These are phyloP conservation scores for Drosophila subquinaria DNA, from an alignment of 2,888 invertebrate species.

Conservation along the genomic window DNA sequence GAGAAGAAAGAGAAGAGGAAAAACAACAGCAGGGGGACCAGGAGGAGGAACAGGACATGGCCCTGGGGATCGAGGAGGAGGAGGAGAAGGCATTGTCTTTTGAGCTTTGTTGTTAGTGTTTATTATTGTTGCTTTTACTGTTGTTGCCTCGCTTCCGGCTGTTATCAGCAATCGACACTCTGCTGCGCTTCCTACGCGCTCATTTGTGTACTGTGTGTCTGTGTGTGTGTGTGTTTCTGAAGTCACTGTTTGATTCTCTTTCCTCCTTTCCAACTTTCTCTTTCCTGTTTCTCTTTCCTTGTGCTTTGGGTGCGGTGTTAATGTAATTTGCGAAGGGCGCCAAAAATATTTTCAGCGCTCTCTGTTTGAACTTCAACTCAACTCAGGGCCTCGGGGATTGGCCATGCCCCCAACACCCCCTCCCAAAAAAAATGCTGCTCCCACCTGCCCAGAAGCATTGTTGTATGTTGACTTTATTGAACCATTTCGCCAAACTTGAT, in stretches of 20 bases:
- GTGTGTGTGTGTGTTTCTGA: conserved; percentile 10
- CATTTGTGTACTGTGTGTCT: conserved; percentile 50
- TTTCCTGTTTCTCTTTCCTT: conserved; percentile 1
- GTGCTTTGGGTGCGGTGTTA: conserved; percentile 68
- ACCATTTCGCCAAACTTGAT: conserved; percentile 76
- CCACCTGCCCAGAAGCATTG: conserved; percentile 19
- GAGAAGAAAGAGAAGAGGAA: conserved; percentile 9
- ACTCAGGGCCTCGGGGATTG: conserved; percentile 39
- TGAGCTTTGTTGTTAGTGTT: conserved; percentile 49
- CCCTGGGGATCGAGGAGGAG: conserved; percentile 23
- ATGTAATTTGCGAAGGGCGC: conserved; percentile 66
- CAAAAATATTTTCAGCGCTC: conserved; percentile 58
- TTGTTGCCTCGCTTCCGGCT: conserved; percentile 69
- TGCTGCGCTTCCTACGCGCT: conserved; percentile 54
- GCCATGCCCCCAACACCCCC: conserved; percentile 12
- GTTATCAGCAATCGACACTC: conserved; percentile 80
- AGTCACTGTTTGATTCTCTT: conserved; percentile 6
- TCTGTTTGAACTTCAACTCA: conserved; percentile 72
- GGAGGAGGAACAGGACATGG: not conserved
- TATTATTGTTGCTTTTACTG: conserved; percentile 38
- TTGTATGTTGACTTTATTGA: conserved; percentile 75
- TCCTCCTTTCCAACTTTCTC: not conserved
- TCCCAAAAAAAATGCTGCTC: conserved; percentile 11
- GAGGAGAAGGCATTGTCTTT: conserved; percentile 60
- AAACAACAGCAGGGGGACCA: not conserved